phyloP scores from a whole-genome alignment of 2,113 vertebrate genomes.

The Bettongia penicillata region DNA sequence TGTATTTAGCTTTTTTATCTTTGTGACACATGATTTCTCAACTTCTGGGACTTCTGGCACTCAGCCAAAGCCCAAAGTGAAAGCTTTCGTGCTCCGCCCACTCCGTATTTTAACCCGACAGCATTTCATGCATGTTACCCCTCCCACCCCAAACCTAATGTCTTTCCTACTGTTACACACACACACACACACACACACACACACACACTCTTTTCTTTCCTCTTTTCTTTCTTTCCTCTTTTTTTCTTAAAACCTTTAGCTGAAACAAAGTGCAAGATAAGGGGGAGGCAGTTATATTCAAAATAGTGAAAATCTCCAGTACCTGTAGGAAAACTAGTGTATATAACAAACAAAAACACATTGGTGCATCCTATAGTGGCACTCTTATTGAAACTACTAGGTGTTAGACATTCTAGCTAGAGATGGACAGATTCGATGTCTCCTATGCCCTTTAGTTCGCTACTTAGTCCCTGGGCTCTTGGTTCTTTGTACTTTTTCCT shows the following conservation, averaged over 20 bases:
- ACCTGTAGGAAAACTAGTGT: background rate
- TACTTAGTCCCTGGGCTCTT: background rate
- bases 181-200: background rate
- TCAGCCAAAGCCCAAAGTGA: slow-evolving; percentile 47
- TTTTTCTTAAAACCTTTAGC: background rate
- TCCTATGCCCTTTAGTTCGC: accelerated
- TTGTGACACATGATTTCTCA: slow-evolving; percentile 80
- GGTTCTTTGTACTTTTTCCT: background rate
- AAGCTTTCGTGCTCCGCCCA: accelerated
- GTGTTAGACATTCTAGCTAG: background rate
- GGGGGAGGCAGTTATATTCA: background rate
- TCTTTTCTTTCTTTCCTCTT: background rate
- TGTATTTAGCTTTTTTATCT: slow-evolving; percentile 79
- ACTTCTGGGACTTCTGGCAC: slow-evolving; percentile 63
- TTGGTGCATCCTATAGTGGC: background rate
- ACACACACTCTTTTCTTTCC: background rate
- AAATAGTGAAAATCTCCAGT: background rate
- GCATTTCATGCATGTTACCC: accelerated
- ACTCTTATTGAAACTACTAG: background rate
- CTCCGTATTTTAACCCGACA: slow-evolving; percentile 19
- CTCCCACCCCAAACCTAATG: background rate
- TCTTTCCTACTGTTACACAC: background rate
- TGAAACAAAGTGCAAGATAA: background rate
- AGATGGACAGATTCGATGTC: background rate
- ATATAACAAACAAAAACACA: background rate